Evolutionary conservation across 2,888 invertebrate species (phyloP), one percentile per base, ranked within the genome.

Genomic region (Hirtodrosophila duncani): DNA sequence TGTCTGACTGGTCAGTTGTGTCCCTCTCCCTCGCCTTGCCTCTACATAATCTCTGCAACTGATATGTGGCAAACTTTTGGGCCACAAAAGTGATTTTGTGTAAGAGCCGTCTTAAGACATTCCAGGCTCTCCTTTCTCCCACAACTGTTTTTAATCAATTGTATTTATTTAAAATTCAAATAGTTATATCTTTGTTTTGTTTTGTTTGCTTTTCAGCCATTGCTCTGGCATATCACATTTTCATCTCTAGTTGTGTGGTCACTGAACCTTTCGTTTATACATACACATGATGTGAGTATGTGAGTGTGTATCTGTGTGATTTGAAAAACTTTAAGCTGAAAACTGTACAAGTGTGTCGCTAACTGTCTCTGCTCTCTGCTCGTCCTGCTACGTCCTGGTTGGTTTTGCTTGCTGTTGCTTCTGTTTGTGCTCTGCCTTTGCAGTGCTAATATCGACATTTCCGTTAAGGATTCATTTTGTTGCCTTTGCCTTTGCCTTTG

Each of bases 381-480:
- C 20, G 6, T 30, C 20, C 24, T 30, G 27, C 26, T 37, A 11
- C 21, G 31, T 10, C n/a, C 5, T 27, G 18, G 41, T 3, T 24
- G 42, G 18, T 26, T 50, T 29, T 44, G n/a, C 50, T 34, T 30
- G 43, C 24, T 29, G 33, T 10, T 48, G 52, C 37, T 57, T 10
- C 11, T 36, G 41, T 27, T 48, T 31, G 67, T 36, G 43, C 39
- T 43, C 43, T 53, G 53, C 26, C 39, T 13, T 49, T 26, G 66
- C 77, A 65, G 66, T 72, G 72, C 81, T 77, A 66, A 72, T 77
- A 80, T 74, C 79, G 81, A 74, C 74, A 81, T 74, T 74, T 74
- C 81, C 74, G 74, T 72, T 74, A 69, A 78, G 81, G 70, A 81
- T 81, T 78, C 79, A 74, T 74, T 74, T 72, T 78, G 74, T 50